These are phyloP conservation scores for Pseudolycoriella hygida DNA, from an alignment of 2,888 invertebrate genomes.

Conservation along the genomic window DNA sequence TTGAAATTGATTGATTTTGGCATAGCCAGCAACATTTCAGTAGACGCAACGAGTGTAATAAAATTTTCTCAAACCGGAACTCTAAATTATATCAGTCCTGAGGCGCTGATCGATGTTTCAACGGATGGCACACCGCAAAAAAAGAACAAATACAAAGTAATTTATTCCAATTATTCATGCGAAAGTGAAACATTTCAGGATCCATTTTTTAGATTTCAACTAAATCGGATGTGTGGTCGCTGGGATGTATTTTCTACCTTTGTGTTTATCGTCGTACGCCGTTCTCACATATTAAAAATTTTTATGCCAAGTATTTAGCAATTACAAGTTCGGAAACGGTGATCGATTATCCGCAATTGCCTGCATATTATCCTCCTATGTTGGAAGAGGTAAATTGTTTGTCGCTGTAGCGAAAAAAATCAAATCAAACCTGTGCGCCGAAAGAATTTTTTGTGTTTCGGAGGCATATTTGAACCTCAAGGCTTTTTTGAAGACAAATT, in stretches of 20 bases:
- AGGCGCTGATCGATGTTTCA: slow-evolving; percentile 56
- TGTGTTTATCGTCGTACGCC: slow-evolving; percentile 82
- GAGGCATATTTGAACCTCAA: too few relatives aligned
- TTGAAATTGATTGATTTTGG: slow-evolving; percentile 96
- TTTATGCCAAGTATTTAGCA: slow-evolving; percentile 55
- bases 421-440: too few relatives aligned
- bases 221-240: slow-evolving; percentile 93
- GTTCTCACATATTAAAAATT: slow-evolving; percentile 62
- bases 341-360: slow-evolving; percentile 52
- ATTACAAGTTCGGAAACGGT: slow-evolving; percentile 54
- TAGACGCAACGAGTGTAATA: slow-evolving; percentile 76
- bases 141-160: slow-evolving; percentile 29
- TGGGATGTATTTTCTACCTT: slow-evolving; percentile 91
- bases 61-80: slow-evolving; percentile 75
- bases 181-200: slow-evolving; percentile 1
- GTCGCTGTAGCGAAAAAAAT: too few relatives aligned
- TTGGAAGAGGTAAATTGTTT: slow-evolving; percentile 21
- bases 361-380: slow-evolving; percentile 32
- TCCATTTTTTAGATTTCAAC: slow-evolving; percentile 49
- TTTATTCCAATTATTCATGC: slow-evolving; percentile 4
- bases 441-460: too few relatives aligned
- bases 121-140: slow-evolving; percentile 29
- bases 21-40: slow-evolving; percentile 73
- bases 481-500: too few relatives aligned
- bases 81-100: slow-evolving; percentile 91